phyloP scores from a whole-genome alignment of 1,140 invertebrate species.

The Holotrichia oblita region DNA sequence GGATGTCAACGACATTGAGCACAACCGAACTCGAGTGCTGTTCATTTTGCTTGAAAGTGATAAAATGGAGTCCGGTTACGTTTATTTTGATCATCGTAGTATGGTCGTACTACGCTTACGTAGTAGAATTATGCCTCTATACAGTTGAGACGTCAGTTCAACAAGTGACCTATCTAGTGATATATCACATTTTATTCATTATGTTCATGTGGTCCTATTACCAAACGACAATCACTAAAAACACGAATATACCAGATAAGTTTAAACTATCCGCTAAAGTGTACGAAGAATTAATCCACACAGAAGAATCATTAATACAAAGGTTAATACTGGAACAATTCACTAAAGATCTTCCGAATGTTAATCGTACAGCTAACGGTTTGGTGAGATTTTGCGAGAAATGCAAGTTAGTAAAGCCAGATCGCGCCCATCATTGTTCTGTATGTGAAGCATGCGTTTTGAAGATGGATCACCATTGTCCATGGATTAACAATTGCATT shows the following conservation, averaged over 20 bases:
- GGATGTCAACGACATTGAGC: neutral
- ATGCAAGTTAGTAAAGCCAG: constrained; percentile 93
- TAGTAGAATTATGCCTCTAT: constrained; percentile 92
- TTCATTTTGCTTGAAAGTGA: constrained; percentile 73
- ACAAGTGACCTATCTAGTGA: neutral
- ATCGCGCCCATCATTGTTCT: constrained; percentile 96
- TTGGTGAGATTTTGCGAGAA: constrained; percentile 93
- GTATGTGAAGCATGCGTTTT: constrained; percentile 92
- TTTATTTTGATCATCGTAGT: constrained; percentile 89
- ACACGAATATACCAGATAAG: constrained; percentile 78
- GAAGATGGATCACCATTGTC: constrained; percentile 99
- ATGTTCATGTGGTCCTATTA: constrained; percentile 95
- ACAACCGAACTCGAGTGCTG: constrained; percentile 49
- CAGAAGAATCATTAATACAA: constrained; percentile 79
- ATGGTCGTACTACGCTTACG: constrained; percentile 99
- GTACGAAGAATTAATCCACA: constrained; percentile 77
- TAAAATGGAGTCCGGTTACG: constrained; percentile 93
- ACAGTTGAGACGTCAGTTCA: constrained; percentile 45
- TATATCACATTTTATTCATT: constrained; percentile 88
- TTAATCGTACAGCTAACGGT: constrained; percentile 75
- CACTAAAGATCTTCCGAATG: constrained; percentile 83
- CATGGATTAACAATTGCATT: constrained; percentile 99
- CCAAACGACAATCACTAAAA: constrained; percentile 90
- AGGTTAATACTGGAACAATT: constrained; percentile 82
- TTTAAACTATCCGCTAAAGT: constrained; percentile 68